Evolutionary conservation across 2,888 invertebrate species (phyloP).

Genomic region (Thymelicus acteon): DNA sequence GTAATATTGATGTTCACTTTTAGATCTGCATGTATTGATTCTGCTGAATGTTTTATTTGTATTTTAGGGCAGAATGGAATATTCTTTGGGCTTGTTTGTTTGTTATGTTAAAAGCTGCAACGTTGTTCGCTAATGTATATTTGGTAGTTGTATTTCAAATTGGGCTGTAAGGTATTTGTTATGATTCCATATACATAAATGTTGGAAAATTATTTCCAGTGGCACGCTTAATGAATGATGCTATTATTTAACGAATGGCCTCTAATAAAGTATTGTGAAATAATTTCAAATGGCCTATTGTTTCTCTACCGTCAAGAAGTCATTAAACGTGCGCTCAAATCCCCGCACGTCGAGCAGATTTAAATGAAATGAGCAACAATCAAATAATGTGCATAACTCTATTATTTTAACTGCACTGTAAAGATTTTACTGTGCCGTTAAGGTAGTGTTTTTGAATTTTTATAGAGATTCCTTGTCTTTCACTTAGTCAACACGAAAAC

Average conservation of each 20-base stretch:
- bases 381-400: neutral
- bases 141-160: too few species aligned
- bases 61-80: too few species aligned
- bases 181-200: neutral
- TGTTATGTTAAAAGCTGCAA: too few species aligned
- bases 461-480: too few species aligned
- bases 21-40: neutral
- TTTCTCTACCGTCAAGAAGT: conserved; percentile 63
- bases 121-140: too few species aligned
- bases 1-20: neutral
- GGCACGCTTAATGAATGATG: conserved; percentile 20
- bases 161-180: too few species aligned
- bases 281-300: conserved; percentile 68
- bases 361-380: conserved; percentile 1
- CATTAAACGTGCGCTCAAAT: conserved; percentile 21
- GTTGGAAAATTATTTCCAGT: conserved; percentile 15
- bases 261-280: conserved; percentile 54
- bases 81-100: too few species aligned
- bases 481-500: too few species aligned
- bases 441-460: too few species aligned
- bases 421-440: too few species aligned
- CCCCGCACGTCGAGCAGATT: conserved; percentile 4
- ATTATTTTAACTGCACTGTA: too few species aligned
- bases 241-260: conserved; percentile 29
- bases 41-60: too few species aligned